phyloP scores from a whole-genome alignment of 2,113 vertebrate species.

The Sterrhoptilus dennistouni region DNA sequence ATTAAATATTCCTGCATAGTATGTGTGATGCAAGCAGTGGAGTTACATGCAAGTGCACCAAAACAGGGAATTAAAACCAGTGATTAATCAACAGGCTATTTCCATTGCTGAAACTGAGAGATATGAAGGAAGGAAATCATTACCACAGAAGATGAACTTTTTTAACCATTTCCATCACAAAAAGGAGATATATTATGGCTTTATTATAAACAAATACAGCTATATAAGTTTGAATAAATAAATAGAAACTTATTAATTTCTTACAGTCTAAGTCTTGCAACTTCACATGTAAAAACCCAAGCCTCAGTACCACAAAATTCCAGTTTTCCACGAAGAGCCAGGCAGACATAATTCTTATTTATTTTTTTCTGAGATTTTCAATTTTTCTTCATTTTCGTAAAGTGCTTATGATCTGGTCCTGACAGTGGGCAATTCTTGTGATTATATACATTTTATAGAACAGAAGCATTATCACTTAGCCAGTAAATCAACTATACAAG shows the following conservation, averaged over 20 bases:
- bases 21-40: neutral
- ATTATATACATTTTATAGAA: neutral
- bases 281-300: neutral
- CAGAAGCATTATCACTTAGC: neutral
- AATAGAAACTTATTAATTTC: neutral
- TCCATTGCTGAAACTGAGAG: neutral
- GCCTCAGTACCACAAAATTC: neutral
- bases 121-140: neutral
- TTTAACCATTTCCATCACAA: neutral
- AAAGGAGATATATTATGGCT: neutral
- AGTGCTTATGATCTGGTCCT: neutral
- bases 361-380: neutral
- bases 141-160: neutral
- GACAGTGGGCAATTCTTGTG: neutral
- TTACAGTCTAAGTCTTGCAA: neutral
- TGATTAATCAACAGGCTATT: neutral
- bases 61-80: neutral
- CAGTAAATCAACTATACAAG: neutral
- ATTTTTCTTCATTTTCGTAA: neutral
- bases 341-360: neutral
- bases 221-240: neutral
- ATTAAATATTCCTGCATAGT: neutral
- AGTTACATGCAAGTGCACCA: neutral
- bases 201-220: neutral
- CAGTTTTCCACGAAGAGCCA: neutral